Base-by-base conservation (phyloP, 2,113 vertebrate genomes). In the Nibea albiflora region DNA sequence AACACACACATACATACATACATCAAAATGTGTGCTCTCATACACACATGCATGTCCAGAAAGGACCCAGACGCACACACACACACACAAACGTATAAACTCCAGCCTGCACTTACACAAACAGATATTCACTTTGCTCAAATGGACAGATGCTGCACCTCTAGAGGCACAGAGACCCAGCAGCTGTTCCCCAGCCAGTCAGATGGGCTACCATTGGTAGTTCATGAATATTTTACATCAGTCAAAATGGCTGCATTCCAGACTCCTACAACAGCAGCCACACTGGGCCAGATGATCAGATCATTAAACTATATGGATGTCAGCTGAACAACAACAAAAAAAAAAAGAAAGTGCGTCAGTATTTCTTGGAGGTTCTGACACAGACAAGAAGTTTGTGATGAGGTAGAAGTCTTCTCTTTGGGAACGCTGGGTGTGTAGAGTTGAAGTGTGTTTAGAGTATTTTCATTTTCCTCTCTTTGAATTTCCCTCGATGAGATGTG, bases 71-170 rank as follows among this genome's bases (percentile, higher is more conserved):
- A 35, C 35, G 4, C 39, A 46, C 1, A 3, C 49, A 4, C n/a
- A n/a, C 63, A 47, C 1, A 4, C 15, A 49, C 44, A 60, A 31
- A 52, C 54, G 26, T 24, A 5, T 24, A 78, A 70, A 88, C 0
- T 31, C 15, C 2, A 83, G 69, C 81, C 80, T 78, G 65, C 72
- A 71, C 82, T 82, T 88, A 78, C 81, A 77, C 88, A 83, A 78
- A 79, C 80, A 62, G 77, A 78, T 73, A 87, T 69, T 86, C 82
- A 74, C 81, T 84, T 81, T 73, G 85, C 74, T 86, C 80, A 94
- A 91, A 91, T 87, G 89, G 88, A 91, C 95, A 95, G 95, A 95
- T 96, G 95, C 93, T 92, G 92, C 90, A 90, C 93, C 94, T 95
- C 94, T 89, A 93, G 95, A 95, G 93, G 92, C 93, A 87, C 88